These are phyloP conservation scores for Eira barbara DNA, from an alignment of 2,113 vertebrate species.

Conservation along the genomic window DNA sequence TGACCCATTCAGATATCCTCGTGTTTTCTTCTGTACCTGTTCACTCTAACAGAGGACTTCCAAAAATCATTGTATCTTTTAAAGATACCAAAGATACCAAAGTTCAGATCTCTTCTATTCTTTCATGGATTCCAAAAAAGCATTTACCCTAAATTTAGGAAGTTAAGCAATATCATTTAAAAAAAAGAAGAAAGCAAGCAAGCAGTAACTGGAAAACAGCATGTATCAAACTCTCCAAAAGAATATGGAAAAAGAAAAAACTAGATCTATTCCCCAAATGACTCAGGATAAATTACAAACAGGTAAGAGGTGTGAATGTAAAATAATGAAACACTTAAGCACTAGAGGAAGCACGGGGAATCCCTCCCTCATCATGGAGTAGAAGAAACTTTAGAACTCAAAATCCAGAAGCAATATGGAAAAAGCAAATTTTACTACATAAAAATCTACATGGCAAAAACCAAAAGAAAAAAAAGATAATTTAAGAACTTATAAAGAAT, in stretches of 20 bases:
- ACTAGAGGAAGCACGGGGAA: not conserved
- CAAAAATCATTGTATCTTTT: not conserved
- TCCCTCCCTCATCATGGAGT: not conserved
- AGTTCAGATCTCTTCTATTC: not conserved
- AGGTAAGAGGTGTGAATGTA: not conserved
- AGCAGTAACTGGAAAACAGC: not conserved
- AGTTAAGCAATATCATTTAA: not conserved
- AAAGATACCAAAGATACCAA: not conserved
- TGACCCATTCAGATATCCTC: not conserved
- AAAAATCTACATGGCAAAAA: not conserved
- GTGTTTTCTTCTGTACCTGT: not conserved
- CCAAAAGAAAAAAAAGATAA: not conserved
- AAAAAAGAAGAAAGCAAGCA: not conserved
- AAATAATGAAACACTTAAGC: not conserved
- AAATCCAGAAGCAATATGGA: not conserved
- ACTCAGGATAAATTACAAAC: not conserved
- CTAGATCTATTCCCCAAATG: not conserved
- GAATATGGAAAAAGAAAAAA: not conserved
- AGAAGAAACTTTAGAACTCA: not conserved
- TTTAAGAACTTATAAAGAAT: not conserved
- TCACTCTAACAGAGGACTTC: not conserved
- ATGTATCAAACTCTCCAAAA: not conserved
- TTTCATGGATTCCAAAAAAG: not conserved
- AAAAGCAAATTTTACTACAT: not conserved
- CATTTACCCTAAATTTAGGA: not conserved